Conservation (phyloP, 2,113 vertebrate species). For the Dromas ardeola region DNA sequence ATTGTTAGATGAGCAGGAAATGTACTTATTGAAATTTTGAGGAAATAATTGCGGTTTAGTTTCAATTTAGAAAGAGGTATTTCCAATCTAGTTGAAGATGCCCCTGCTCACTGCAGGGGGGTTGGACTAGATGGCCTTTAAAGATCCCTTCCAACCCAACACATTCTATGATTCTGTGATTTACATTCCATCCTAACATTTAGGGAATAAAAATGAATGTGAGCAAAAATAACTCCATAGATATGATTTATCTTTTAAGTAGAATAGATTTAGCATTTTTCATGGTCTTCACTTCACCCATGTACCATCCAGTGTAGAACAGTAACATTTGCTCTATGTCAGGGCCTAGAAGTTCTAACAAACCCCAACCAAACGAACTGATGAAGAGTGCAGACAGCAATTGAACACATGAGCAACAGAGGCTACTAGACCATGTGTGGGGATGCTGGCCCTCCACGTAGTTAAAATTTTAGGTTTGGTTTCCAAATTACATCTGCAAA, state of each 20-base stretch:
- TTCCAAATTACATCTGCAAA: not conserved
- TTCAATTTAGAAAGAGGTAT: not conserved
- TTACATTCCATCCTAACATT: not conserved
- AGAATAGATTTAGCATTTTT: not conserved
- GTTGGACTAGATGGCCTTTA: too few species aligned
- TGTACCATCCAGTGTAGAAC: fast-evolving
- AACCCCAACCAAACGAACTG: not conserved
- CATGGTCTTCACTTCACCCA: not conserved
- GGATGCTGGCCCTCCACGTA: not conserved
- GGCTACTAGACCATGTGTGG: not conserved
- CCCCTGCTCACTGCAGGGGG: too few species aligned
- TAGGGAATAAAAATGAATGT: not conserved
- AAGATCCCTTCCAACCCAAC: too few species aligned
- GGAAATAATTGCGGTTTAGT: not conserved
- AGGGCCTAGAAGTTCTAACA: not conserved
- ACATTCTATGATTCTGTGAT: too few species aligned
- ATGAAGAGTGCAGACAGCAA: not conserved
- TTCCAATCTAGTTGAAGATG: too few species aligned
- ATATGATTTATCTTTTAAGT: not conserved
- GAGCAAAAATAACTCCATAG: not conserved
- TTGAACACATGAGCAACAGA: not conserved
- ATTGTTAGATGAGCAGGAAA: not conserved
- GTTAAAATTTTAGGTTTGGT: not conserved
- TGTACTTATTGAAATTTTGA: not conserved
- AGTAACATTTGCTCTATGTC: not conserved